Evolutionary conservation across 2,888 invertebrate species (phyloP).

Genomic region (Meghimatium bilineatum): DNA sequence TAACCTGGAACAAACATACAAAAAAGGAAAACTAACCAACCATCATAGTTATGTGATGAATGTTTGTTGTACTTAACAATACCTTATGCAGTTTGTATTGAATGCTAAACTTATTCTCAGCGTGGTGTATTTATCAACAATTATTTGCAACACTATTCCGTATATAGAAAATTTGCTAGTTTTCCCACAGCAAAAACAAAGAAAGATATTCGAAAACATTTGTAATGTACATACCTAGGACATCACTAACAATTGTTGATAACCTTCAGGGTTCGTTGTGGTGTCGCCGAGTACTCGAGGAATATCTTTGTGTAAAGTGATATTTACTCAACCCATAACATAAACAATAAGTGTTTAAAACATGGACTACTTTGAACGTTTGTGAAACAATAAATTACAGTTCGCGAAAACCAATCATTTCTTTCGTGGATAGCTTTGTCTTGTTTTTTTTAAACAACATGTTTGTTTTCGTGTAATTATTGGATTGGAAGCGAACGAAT

Average conservation of each 20-base stretch:
- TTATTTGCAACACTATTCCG: neutral
- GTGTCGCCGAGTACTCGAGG: neutral
- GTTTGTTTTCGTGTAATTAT: neutral
- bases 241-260: neutral
- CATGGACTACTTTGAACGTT: neutral
- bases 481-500: slow-evolving; percentile 9
- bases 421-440: neutral
- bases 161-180: neutral
- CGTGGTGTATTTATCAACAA: neutral
- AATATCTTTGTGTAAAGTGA: slow-evolving; percentile 14
- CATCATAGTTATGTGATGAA: slow-evolving; percentile 7
- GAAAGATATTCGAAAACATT: neutral
- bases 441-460: neutral
- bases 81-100: neutral
- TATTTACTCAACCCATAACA: slow-evolving; percentile 3
- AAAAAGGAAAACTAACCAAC: slow-evolving; percentile 1
- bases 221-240: neutral
- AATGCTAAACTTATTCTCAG: neutral
- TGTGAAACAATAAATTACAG: slow-evolving; percentile 7
- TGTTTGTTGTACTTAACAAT: slow-evolving; percentile 19
- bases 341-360: neutral
- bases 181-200: no score
- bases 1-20: slow-evolving; percentile 25
- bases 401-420: neutral
- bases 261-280: slow-evolving; percentile 8